A percentile compares a stretch with the other conserved stretches of the same genome.
phyloP scores from a whole-genome alignment of 2,797 vertebrate species.

The Aulostomus chinensis region DNA sequence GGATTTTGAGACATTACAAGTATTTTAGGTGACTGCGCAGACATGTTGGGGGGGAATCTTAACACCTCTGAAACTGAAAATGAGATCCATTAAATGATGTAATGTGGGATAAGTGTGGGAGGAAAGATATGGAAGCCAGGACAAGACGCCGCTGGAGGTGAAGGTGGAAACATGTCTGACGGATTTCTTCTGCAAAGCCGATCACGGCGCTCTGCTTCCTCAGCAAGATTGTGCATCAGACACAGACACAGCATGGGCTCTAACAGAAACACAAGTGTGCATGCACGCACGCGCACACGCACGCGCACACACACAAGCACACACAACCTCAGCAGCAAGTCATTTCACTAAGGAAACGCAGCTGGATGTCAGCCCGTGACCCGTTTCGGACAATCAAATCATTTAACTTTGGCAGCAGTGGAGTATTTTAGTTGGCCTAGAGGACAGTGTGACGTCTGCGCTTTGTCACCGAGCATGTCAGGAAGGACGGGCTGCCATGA shows the following conservation, averaged over 20 bases:
- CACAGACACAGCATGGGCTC: too few relatives aligned
- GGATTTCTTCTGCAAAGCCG: constrained; percentile 33
- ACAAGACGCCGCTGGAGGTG: constrained; percentile 16
- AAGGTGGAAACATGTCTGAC: constrained; percentile 30
- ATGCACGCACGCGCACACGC: too few relatives aligned
- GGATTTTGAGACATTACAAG: constrained; percentile 6
- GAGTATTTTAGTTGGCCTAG: constrained; percentile 66
- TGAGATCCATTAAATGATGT: constrained; percentile 15
- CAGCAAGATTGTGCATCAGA: too few relatives aligned
- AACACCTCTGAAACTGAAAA: constrained; percentile 10
- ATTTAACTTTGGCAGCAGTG: constrained; percentile 11
- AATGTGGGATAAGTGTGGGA: constrained; percentile 29
- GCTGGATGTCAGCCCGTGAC: constrained; percentile 52
- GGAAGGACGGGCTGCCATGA: constrained; percentile 60
- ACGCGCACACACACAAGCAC: constrained; percentile 2
- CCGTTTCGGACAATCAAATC: constrained; percentile 51
- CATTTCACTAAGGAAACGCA: constrained; percentile 49
- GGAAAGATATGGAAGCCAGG: constrained; percentile 26
- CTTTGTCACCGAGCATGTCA: constrained; percentile 57
- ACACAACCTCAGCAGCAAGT: constrained; percentile 27
- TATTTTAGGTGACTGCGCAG: constrained; percentile 11
- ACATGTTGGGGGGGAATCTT: constrained; percentile 15
- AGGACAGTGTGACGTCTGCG: constrained; percentile 39
- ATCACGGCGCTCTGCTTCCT: constrained; percentile 40
- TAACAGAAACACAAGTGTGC: too few relatives aligned